Base-by-base conservation (phyloP, 2,888 invertebrate genomes). In the Aspidiotus rigidus region DNA sequence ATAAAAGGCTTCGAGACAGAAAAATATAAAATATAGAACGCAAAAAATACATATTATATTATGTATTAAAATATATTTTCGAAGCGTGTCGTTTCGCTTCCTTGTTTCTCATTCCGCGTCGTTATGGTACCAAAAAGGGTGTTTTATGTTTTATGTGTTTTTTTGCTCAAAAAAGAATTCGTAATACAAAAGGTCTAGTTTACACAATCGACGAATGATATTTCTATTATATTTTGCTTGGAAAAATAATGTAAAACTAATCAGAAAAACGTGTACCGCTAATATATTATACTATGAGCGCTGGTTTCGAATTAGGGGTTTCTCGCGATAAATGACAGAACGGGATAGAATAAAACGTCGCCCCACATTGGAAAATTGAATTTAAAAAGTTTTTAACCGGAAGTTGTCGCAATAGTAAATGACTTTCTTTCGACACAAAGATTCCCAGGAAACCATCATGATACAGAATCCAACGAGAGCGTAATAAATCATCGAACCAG, bases 141-240 rank as follows among this genome's bases (percentile, higher is more conserved):
- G 64, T 53, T 64, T 64, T 64, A 64, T 64, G 64, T 55, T 64
- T 64, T 64, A 64, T 64, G 64, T 55, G 64, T 49, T 64, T 64
- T 64, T 62, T 28, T 28, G 28, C 49, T 3, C 49, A n/a, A 49
- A 49, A 15, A 39, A 57, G 40, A 16, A 13, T 16, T 42, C 40
- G 56, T 59, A 67, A 67, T 40, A 62, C 57, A 67, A 67, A 67
- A 67, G 67, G 60, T 67, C 67, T 67, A 57, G 67, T 67, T 67
- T 59, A 67, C 67, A 59, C 60, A 49, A 67, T 67, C 67, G 67
- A 67, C 67, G 67, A 67, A 67, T 59, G 67, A 67, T 67, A 67
- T 67, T 67, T 67, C 67, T 59, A 67, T 67, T 67, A 67, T 67
- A 16, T 66, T 64, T 44, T 28, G 28, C 28, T 40, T 13, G 41